Evolutionary conservation across 23 tunicate species (phyloP).

Genomic region (Diplosoma virens): DNA sequence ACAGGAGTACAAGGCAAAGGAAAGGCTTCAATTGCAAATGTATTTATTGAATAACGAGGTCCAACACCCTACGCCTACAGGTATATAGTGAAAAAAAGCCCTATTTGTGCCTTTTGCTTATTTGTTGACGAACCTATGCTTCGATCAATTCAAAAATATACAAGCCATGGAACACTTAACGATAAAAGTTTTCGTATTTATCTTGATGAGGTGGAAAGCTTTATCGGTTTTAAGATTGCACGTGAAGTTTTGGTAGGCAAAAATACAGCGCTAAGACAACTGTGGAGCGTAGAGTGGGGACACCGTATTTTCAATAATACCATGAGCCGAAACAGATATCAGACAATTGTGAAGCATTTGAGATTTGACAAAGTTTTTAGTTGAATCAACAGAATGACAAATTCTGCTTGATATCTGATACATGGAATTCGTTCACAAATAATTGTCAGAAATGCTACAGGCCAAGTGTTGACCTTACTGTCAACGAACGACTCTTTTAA

Average conservation of each 20-base stretch:
- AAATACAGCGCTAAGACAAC: not conserved
- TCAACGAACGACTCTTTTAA: not conserved
- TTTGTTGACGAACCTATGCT: not conserved
- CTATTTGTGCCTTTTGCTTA: not conserved
- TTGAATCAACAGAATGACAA: not conserved
- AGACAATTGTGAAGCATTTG: not conserved
- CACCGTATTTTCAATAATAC: not conserved
- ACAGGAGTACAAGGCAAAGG: too few species aligned
- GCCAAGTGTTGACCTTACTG: not conserved
- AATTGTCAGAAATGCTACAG: not conserved
- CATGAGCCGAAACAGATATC: not conserved
- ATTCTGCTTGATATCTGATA: not conserved
- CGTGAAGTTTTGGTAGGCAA: not conserved
- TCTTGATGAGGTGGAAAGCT: not conserved
- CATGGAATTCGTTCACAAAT: not conserved
- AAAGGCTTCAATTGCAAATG: too few species aligned
- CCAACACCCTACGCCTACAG: too few species aligned
- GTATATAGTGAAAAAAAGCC: too few species aligned
- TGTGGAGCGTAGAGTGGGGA: not conserved
- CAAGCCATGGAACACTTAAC: not conserved
- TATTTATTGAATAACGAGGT: too few species aligned
- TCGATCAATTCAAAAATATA: not conserved
- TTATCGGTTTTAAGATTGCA: not conserved
- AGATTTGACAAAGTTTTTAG: not conserved
- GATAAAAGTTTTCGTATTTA: not conserved